Base-by-base conservation (phyloP, 2,888 invertebrate genomes). In the Synanthedon tipuliformis region DNA sequence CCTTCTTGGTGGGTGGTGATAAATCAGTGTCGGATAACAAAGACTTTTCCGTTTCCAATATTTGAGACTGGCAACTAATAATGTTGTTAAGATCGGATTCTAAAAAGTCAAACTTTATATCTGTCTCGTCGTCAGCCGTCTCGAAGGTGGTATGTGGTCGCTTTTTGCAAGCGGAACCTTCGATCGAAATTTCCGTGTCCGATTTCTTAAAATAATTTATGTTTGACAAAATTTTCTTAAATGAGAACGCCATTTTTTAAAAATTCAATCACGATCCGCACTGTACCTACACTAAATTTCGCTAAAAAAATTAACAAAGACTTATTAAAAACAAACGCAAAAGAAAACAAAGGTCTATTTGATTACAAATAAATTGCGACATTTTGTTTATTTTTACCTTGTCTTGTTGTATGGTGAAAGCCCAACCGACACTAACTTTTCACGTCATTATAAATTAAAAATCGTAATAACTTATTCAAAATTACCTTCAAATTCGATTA, bases 141-240 rank as follows among this genome's bases (percentile, higher is more conserved):
- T 15, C 49, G 16, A 49, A 49, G 23, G 49, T 16, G 2, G 49
- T 49, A 18, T 49, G 49, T 5, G 15, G 49, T 16, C 49, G 49
- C 16, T 23, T 49, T 49, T 49, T 49, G 10, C 34, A 34, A 34
- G 34, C 7, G 10, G 16, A 49, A 18, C 16, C 16, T 15, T 16
- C 49, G 23, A 4, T 23, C 13, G 18, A 4, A 3, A 10, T 16
- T 49, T 15, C 16, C 12, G 23, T 49, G 23, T 50, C 50, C 8
- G 81, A 64, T 59, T 83, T 84, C 18, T 83, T 73, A 56, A 87
- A 87, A 59, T 86, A 87, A 3, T 68, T 76, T 50, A 86, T 87
- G 57, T 83, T 85, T 4, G 84, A 84, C 52, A 86, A 66, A 71
- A 87, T 87, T 65, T 79, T 83, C 57, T 82, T 64, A 51, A 87